phyloP scores from a whole-genome alignment of 2,797 vertebrate species.

The Anguilla megastoma region DNA sequence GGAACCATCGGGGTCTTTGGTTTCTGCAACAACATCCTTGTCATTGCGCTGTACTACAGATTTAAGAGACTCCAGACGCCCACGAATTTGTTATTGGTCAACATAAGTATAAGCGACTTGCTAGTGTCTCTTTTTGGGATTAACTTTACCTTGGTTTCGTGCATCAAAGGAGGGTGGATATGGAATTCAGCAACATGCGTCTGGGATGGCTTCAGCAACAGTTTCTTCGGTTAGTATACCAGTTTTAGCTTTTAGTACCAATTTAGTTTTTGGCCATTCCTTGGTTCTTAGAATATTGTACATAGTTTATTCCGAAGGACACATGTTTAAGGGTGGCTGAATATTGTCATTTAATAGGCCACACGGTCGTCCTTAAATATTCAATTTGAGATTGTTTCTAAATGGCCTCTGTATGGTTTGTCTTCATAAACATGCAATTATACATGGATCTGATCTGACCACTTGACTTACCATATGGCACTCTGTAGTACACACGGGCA shows the following conservation, averaged over 20 bases:
- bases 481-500: background rate
- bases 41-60: conserved; percentile 79
- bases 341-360: background rate
- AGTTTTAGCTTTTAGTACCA: background rate
- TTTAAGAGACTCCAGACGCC: conserved; percentile 85
- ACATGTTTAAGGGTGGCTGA: background rate
- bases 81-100: conserved; percentile 80
- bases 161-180: conserved; percentile 80
- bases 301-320: background rate
- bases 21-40: conserved; percentile 82
- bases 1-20: conserved; percentile 82
- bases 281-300: background rate
- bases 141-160: conserved; percentile 85
- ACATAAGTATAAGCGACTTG: conserved; percentile 85
- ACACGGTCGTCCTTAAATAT: background rate
- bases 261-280: background rate
- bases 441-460: background rate
- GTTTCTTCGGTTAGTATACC: conserved; percentile 83
- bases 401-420: background rate
- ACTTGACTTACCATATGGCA: background rate
- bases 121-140: conserved; percentile 82
- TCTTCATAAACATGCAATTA: background rate
- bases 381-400: background rate
- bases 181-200: conserved; percentile 82
- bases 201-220: conserved; percentile 94